Conservation (phyloP, 2,113 vertebrate genomes). For the Nesoenas mayeri region DNA sequence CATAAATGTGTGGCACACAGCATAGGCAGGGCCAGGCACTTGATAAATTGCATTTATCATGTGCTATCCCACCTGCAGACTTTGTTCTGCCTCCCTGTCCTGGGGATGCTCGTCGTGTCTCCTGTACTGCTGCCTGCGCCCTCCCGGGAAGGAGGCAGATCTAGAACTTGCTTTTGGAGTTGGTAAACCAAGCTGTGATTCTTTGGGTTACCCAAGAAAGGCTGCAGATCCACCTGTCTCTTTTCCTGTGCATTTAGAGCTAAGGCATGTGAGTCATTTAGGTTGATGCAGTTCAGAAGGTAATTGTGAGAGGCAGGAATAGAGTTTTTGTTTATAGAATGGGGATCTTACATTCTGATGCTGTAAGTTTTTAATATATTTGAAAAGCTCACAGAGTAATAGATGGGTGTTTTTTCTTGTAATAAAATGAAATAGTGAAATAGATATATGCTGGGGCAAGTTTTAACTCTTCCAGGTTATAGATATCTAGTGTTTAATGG, state of each 20-base stretch:
- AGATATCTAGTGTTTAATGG: constrained; percentile 56
- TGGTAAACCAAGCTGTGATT: background rate
- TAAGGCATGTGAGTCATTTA: background rate
- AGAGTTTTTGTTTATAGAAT: background rate
- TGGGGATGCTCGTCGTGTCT: background rate
- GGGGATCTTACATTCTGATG: background rate
- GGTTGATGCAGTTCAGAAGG: background rate
- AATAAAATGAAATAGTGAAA: constrained; percentile 45
- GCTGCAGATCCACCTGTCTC: background rate
- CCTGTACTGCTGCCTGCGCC: background rate
- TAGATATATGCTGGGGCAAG: background rate
- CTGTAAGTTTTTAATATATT: background rate
- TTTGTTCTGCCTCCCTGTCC: background rate
- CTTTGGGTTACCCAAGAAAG: background rate
- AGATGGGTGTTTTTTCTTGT: background rate
- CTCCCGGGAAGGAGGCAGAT: background rate
- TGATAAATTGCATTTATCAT: background rate
- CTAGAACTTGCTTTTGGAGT: background rate
- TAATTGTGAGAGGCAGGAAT: background rate
- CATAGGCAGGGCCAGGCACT: background rate
- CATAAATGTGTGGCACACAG: background rate
- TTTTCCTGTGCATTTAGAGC: background rate
- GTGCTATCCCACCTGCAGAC: background rate
- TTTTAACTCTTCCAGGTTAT: constrained; percentile 54
- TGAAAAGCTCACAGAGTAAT: background rate